Evolutionary conservation across 2,113 vertebrate genomes (phyloP).

Genomic region (Strix uralensis): DNA sequence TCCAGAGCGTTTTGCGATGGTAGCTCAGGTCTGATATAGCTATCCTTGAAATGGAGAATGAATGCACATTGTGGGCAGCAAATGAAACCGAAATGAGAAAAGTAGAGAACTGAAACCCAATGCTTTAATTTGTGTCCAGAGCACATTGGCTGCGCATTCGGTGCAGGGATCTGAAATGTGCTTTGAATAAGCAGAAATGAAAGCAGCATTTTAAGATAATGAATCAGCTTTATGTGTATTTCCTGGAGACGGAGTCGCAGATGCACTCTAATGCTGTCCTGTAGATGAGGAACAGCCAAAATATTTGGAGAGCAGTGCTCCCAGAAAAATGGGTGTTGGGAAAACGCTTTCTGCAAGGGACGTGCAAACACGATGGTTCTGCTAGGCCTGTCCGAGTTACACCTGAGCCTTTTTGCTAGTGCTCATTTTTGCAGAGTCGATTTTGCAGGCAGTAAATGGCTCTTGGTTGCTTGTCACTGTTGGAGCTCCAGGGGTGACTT

Average conservation of each 20-base stretch:
- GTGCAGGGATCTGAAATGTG: not conserved
- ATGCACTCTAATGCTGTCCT: not conserved
- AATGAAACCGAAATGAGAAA: not conserved
- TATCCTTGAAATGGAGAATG: not conserved
- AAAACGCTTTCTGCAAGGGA: not conserved
- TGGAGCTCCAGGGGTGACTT: not conserved
- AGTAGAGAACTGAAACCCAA: not conserved
- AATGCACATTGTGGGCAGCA: not conserved
- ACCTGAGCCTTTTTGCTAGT: not conserved
- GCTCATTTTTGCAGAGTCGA: not conserved
- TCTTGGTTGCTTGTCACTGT: not conserved
- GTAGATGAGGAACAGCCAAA: not conserved
- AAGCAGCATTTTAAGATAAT: constrained; percentile 31
- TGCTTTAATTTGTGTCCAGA: not conserved
- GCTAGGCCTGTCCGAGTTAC: not conserved
- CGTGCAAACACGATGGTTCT: not conserved
- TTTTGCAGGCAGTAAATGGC: not conserved
- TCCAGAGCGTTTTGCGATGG: not conserved
- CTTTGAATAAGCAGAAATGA: constrained; percentile 23
- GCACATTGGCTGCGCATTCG: not conserved
- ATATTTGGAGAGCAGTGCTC: not conserved
- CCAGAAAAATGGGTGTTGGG: not conserved
- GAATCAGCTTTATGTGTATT: not conserved
- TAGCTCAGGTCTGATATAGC: not conserved
- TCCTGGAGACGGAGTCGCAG: not conserved